Percentiles rank a stretch among this genome's conserved stretches.
Conservation (phyloP, 2,113 vertebrate species). For the Pseudorectes ferrugineus region DNA sequence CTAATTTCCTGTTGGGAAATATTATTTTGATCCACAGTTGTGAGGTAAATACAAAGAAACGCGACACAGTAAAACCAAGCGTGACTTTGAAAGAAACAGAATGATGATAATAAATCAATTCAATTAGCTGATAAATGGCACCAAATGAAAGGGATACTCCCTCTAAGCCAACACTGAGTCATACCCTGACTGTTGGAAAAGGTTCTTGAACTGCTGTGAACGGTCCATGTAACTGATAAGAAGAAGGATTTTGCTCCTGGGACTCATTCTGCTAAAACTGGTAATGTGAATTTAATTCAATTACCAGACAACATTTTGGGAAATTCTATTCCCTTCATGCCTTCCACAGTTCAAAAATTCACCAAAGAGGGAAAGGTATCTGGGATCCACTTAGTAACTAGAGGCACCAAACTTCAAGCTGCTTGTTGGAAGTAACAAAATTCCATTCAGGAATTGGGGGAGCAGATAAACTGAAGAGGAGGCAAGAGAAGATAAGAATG, state of each 20-base stretch:
- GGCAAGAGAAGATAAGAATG: constrained; percentile 13
- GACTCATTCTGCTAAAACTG: neutral
- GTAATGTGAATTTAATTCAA: neutral
- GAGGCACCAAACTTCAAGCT: neutral
- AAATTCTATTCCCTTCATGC: neutral
- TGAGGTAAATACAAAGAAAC: neutral
- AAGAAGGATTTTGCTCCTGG: neutral
- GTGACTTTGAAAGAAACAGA: neutral
- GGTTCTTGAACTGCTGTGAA: neutral
- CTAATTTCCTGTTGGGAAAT: neutral
- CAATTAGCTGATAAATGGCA: neutral
- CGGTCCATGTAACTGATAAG: neutral
- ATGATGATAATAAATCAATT: neutral
- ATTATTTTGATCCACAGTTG: neutral
- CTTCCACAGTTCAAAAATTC: neutral
- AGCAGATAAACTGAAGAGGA: neutral
- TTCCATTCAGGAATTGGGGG: neutral
- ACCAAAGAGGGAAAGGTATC: neutral
- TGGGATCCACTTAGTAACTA: neutral
- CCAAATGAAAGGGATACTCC: neutral
- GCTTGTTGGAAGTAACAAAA: neutral
- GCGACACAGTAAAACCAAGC: neutral
- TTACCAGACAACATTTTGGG: neutral
- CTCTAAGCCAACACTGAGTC: neutral
- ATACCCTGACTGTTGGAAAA: neutral